Evolutionary conservation across 2,888 invertebrate genomes (phyloP).

Genomic region (Trisateles emortualis): DNA sequence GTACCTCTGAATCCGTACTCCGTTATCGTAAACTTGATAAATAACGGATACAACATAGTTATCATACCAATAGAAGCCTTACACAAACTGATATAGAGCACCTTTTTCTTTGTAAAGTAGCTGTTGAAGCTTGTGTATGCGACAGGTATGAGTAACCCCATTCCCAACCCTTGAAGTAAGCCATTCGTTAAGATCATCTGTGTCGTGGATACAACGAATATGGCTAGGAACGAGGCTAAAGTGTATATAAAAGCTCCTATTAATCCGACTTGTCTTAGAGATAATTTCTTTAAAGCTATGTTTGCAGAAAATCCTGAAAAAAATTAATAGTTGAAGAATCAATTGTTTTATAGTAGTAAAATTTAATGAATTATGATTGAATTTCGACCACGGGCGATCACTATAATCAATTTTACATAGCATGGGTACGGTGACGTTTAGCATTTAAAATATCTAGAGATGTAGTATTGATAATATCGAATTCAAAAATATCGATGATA

Average conservation of each 20-base stretch:
- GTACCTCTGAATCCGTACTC: conserved; percentile 91
- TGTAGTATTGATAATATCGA: no score
- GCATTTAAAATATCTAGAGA: no score
- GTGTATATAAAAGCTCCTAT: conserved; percentile 89
- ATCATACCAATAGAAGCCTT: conserved; percentile 90
- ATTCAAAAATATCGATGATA: no score
- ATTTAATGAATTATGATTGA: no score
- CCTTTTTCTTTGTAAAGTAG: conserved; percentile 90
- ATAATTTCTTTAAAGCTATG: conserved; percentile 88
- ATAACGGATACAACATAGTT: conserved; percentile 89
- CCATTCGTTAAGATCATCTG: conserved; percentile 89
- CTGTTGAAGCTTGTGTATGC: conserved; percentile 91
- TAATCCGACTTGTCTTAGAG: conserved; percentile 89
- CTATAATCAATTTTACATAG: no score
- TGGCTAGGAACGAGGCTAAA: conserved; percentile 87
- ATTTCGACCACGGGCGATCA: no score
- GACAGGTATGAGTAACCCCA: conserved; percentile 91
- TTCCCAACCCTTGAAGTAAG: conserved; percentile 88
- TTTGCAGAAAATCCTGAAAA: conserved; percentile 90
- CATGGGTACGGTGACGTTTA: no score
- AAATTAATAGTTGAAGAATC: background rate
- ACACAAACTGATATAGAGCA: conserved; percentile 90
- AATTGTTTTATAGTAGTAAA: background rate
- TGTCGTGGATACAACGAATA: conserved; percentile 88
- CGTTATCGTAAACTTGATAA: conserved; percentile 88